Conservation (phyloP, 37 sponge, comb jelly and placozoan species). For the Halichondria panicea region DNA sequence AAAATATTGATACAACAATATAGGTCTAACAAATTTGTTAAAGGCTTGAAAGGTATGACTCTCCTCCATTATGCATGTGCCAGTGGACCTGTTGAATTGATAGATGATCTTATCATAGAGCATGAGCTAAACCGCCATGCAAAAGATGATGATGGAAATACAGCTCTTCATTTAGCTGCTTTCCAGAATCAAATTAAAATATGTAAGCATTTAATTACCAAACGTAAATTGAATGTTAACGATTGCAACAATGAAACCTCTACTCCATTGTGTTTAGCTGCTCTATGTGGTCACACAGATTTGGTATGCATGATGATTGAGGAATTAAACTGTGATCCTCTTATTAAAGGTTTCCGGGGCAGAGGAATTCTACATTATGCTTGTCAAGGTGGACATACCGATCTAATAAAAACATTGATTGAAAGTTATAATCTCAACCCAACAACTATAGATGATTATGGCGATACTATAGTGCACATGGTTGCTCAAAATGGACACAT, state of each 20-base stretch:
- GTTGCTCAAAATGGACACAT: no score
- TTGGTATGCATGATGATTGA: neutral
- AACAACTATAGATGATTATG: no score
- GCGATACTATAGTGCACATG: no score
- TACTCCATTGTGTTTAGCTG: neutral
- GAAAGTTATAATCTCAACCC: neutral
- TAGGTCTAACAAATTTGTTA: neutral
- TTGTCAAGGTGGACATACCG: neutral
- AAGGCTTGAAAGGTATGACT: neutral
- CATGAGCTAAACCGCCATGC: neutral
- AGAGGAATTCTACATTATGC: neutral
- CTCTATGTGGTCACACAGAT: neutral
- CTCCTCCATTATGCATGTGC: neutral
- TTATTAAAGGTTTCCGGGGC: neutral
- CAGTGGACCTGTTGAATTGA: neutral
- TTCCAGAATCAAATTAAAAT: neutral
- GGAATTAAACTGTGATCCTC: constrained; percentile 3
- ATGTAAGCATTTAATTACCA: neutral
- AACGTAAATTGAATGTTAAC: neutral
- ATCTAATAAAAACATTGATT: neutral
- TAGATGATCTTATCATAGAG: neutral
- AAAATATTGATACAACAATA: neutral
- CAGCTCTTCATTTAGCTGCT: constrained; percentile 12
- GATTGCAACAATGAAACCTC: neutral
- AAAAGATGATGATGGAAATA: neutral